Conservation (phyloP, 2,113 vertebrate genomes). For the Eretmochelys imbricata region DNA sequence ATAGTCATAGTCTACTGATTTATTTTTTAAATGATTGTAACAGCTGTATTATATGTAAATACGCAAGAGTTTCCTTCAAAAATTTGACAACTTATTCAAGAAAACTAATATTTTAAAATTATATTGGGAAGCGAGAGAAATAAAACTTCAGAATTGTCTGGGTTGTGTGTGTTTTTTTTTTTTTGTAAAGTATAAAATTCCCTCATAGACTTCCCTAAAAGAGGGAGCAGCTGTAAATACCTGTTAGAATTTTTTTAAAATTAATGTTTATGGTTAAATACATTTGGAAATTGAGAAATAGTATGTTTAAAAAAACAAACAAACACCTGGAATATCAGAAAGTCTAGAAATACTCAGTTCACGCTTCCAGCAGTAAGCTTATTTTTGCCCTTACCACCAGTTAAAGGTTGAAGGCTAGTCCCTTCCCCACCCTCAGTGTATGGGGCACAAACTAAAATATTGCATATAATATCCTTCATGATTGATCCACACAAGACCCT, state of each 20-base stretch:
- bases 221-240: neutral
- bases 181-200: no score
- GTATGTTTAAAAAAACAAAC: neutral
- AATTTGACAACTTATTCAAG: neutral
- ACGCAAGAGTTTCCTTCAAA: neutral
- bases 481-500: neutral
- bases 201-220: no score
- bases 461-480: neutral
- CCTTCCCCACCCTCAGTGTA: neutral
- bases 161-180: no score
- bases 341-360: neutral
- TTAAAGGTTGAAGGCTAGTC: neutral
- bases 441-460: neutral
- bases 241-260: neutral
- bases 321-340: neutral
- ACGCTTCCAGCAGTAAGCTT: neutral
- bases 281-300: neutral
- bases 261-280: neutral
- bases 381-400: neutral
- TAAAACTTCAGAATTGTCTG: neutral
- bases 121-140: neutral
- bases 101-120: neutral
- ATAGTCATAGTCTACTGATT: accelerated
- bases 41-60: neutral
- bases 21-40: neutral